Evolutionary conservation across 1,140 invertebrate genomes (phyloP).

Genomic region (Stegodyphus dumicola): DNA sequence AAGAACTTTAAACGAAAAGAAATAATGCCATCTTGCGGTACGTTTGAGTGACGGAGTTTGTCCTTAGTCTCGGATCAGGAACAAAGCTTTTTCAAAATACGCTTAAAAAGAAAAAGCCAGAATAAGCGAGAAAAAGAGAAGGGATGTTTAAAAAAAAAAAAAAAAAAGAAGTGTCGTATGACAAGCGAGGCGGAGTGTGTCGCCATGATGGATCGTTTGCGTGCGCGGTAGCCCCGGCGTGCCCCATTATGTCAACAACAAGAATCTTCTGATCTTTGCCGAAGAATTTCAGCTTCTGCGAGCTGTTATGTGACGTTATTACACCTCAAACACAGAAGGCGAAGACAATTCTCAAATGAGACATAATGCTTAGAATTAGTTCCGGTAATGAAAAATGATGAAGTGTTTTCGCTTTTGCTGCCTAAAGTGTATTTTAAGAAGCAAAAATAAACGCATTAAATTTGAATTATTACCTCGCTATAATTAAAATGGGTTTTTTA

Average conservation of each 20-base stretch:
- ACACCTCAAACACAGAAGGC: not conserved
- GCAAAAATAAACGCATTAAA: too few relatives aligned
- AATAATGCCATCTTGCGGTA: slow-evolving; percentile 8
- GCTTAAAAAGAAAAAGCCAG: not conserved
- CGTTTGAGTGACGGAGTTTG: slow-evolving; percentile 51
- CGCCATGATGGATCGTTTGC: slow-evolving; percentile 47
- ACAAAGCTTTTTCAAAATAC: slow-evolving; percentile 30
- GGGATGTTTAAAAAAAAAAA: not conserved
- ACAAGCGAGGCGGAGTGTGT: slow-evolving; percentile 53
- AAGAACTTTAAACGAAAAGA: not conserved
- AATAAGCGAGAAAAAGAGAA: not conserved
- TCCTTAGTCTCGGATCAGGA: slow-evolving; percentile 18
- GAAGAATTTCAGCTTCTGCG: slow-evolving; percentile 11
- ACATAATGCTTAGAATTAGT: too few relatives aligned
- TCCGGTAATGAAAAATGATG: too few relatives aligned
- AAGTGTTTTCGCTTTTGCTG: too few relatives aligned
- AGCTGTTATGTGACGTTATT: slow-evolving; percentile 22
- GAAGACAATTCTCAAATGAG: not conserved
- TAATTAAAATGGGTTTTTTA: too few relatives aligned
- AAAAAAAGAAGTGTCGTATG: slow-evolving; percentile 40
- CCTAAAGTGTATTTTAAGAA: too few relatives aligned
- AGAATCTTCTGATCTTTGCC: slow-evolving; percentile 42
- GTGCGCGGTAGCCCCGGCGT: slow-evolving; percentile 39
- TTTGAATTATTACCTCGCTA: too few relatives aligned
- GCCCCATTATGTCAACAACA: slow-evolving; percentile 44